Conservation (phyloP, 2,888 invertebrate species). For the Tipula lateralis region DNA sequence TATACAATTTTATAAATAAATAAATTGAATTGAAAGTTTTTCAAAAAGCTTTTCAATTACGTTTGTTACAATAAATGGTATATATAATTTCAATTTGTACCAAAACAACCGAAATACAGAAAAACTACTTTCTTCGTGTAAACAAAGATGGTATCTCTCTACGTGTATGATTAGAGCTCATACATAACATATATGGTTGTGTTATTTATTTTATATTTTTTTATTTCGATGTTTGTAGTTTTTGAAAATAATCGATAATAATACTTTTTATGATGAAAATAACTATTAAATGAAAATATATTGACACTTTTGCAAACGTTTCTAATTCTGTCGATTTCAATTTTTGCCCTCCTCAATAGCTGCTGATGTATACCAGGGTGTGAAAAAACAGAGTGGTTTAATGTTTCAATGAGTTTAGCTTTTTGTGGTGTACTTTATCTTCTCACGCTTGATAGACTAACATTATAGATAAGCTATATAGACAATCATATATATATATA, state of each 20-base stretch:
- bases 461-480: too few species aligned
- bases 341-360: background rate
- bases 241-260: background rate
- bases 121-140: background rate
- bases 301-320: background rate
- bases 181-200: background rate
- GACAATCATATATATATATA: too few species aligned
- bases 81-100: background rate
- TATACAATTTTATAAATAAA: background rate
- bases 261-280: background rate
- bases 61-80: background rate
- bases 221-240: background rate
- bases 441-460: background rate
- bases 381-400: constrained; percentile 1
- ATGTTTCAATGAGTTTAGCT: background rate
- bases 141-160: background rate
- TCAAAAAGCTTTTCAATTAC: background rate
- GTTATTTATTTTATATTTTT: background rate
- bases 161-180: background rate
- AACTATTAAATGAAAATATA: background rate
- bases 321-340: background rate
- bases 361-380: background rate
- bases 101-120: background rate
- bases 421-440: background rate
- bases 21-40: background rate